Base-by-base conservation (phyloP, 2,888 invertebrate species). In the Cryptocephalus moraei region DNA sequence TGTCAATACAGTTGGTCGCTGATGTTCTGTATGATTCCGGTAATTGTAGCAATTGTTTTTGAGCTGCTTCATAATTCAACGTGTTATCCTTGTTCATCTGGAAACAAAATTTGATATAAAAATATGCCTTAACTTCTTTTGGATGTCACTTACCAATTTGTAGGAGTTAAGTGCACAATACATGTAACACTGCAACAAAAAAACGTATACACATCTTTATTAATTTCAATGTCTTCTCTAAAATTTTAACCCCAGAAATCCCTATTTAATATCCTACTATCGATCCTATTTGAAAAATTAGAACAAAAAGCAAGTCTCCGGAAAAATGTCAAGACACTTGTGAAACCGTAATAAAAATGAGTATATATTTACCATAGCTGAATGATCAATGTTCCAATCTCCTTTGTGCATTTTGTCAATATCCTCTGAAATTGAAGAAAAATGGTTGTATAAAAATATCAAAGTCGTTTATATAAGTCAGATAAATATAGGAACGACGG, bases 161-260 rank as follows among this genome's bases (percentile, higher is more conserved):
- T 75, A 73, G 70, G 72, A 72, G 51, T 69, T 69, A 49, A 77
- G 45, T 8, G 74, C 49, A 53, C 79, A 79, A 51, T 71, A 70
- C 45, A 75, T 67, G 51, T 77, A 79, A 51, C 79, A 79, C 65
- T 76, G 40, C 52, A 60, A 58, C 49, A 48, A 43, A 48, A 11
- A 22, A 22, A 6, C 6, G 6, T n/a, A 22, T 22, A 22, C 22
- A 22, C 6, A 22, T 22, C 22, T 22, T 22, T 22, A 22, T 22
- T 22, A 22, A 22, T 6, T 6, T 22, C 6, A 22, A 6, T 6
- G 6, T 22, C 22, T 22, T 22, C 6, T 22, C 22, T 2, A n/a
- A 22, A 22, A 22, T 6, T 22, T 22, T 22, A 22, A 22, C 3
- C 22, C 22, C 22, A 22, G 22, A 22, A 22, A 22, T 22, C 22